These are phyloP conservation scores for Platorchestia sp. DNA, from an alignment of 1,140 invertebrate genomes.

Conservation along the genomic window DNA sequence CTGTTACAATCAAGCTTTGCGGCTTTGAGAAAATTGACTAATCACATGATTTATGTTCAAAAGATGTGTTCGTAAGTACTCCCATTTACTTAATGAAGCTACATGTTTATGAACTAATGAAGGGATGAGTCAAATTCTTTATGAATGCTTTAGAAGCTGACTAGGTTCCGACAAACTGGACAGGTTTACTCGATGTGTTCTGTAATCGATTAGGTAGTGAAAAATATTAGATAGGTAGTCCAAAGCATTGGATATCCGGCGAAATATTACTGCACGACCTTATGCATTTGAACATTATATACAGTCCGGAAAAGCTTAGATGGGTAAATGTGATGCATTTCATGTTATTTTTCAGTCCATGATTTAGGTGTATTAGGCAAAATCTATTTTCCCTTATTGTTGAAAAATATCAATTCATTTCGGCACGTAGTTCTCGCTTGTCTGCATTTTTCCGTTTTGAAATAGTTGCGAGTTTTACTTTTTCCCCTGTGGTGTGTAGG, in stretches of 20 bases:
- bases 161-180: not conserved
- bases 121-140: not conserved
- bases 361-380: not conserved
- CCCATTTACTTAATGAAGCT: not conserved
- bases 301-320: not conserved
- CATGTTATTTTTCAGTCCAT: not conserved
- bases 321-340: not conserved
- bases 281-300: too few relatives aligned
- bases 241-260: too few relatives aligned
- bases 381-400: not conserved
- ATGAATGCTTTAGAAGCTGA: not conserved
- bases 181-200: too few relatives aligned
- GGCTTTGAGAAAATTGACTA: not conserved
- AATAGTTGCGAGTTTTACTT: not conserved
- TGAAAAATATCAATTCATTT: not conserved
- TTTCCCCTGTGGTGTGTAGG: not conserved
- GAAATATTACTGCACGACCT: too few relatives aligned
- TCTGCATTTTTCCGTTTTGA: not conserved
- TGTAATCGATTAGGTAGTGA: too few relatives aligned
- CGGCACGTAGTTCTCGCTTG: not conserved
- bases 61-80: not conserved
- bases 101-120: not conserved
- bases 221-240: too few relatives aligned
- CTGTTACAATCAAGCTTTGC: not conserved
- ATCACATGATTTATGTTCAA: not conserved